Base-by-base conservation (phyloP, 2,113 vertebrate species). In the Sceloporus undulatus region DNA sequence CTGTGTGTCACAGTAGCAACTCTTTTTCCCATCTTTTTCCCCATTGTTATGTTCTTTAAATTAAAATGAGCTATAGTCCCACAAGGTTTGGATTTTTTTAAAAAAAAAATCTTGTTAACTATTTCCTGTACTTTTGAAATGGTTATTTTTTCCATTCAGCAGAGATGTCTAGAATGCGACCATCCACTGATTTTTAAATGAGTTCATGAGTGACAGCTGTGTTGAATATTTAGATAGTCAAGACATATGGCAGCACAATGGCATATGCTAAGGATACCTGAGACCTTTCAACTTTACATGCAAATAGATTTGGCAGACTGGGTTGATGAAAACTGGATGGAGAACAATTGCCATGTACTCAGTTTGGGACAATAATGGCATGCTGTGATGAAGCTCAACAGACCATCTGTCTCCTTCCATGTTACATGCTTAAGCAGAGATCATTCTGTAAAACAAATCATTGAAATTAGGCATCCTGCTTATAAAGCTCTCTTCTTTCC, bases 81-180 rank as follows among this genome's bases (percentile, higher is more conserved):
- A 87, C 88, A 84, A 87, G 66, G 54, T 25, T 52, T 19, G 21
- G 48, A 4, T 1, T 65, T 21, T 14, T 38, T 74, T 76, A 5
- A 71, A 79, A 34, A 77, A 77, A 92, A 90, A 75, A 68, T 84
- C 76, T 82, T 87, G 54, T 13, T 21, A 88, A 86, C 7, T 38
- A 90, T 84, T 79, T 87, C 34, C 70, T 91, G 68, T 80, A 21
- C 19, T 74, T 79, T 42, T n/a, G 38, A 86, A 86, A 78, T 86
- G 52, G 0, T 0, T 40, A 90, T 40, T 48, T 65, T 34, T 8
- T 62, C 65, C 0, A 0, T 0, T 0, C 16, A 4, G 77, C 93
- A 82, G 74, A 87, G 3, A 70, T 79, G 21, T 56, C 79, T 68
- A 73, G 92, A 90, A 94, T 91, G 90, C 79, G 92, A 52, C 56